These are phyloP conservation scores for Laspeyria flexula DNA, from an alignment of 2,888 invertebrate species.

Conservation along the genomic window DNA sequence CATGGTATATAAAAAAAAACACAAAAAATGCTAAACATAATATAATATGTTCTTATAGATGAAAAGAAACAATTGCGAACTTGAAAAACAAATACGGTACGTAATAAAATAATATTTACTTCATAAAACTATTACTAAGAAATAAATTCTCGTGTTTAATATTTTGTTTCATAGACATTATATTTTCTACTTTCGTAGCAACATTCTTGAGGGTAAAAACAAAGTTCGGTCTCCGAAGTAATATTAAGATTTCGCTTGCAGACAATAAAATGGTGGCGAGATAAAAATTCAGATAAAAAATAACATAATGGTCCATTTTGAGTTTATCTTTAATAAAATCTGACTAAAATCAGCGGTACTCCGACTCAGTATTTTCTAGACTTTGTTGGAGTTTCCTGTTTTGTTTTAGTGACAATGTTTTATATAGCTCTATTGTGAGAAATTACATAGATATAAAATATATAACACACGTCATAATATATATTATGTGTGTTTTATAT, in stretches of 20 bases:
- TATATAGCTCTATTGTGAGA: background rate
- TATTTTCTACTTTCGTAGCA: conserved; percentile 3
- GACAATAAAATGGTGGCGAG: conserved; percentile 17
- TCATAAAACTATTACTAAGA: background rate
- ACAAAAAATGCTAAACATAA: no score
- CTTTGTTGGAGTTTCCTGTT: background rate
- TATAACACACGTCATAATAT: no score
- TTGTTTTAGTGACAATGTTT: background rate
- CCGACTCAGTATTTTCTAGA: background rate
- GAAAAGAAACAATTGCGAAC: no score
- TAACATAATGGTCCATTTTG: conserved; percentile 25
- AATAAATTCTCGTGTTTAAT: background rate
- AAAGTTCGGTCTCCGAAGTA: conserved; percentile 10
- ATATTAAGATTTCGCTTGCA: conserved; percentile 26
- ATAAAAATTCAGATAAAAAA: conserved; percentile 36
- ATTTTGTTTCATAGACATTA: conserved; percentile 1
- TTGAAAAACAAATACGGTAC: no score
- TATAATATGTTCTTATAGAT: no score
- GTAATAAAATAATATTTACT: background rate
- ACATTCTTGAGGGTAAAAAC: conserved; percentile 15
- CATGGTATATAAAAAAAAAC: no score
- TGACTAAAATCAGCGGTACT: conserved; percentile 12
- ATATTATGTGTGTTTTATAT: no score
- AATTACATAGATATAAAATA: no score
- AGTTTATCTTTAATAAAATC: conserved; percentile 39